Percentiles rank a stretch among this genome's conserved stretches.
Evolutionary conservation across 2,888 invertebrate species (phyloP).

Genomic region (Laspeyria flexula): DNA sequence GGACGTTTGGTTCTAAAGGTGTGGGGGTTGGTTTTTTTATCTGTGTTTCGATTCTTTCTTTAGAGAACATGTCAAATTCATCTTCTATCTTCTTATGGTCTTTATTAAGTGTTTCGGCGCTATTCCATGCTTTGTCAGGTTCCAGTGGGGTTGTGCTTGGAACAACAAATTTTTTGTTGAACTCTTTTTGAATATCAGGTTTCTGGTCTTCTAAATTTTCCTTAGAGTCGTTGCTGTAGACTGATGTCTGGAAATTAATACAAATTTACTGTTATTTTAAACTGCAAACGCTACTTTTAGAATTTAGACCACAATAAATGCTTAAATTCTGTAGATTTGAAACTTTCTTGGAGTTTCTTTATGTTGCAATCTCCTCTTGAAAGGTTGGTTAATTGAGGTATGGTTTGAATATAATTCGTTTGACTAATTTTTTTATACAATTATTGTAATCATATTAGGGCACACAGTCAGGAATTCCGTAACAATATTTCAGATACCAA

Average conservation of each 20-base stretch:
- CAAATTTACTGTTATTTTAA: background rate
- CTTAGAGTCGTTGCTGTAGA: conserved; percentile 68
- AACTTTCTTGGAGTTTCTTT: too few relatives aligned
- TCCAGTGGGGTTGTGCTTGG: conserved; percentile 73
- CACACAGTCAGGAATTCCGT: too few relatives aligned
- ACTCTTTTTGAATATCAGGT: conserved; percentile 46
- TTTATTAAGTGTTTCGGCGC: conserved; percentile 59
- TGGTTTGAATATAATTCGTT: too few relatives aligned
- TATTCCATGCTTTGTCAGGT: conserved; percentile 71
- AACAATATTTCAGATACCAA: too few relatives aligned
- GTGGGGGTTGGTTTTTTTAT: conserved; percentile 54
- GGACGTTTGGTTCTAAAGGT: conserved; percentile 63
- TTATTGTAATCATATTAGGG: too few relatives aligned
- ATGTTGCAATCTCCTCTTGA: too few relatives aligned
- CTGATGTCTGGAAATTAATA: conserved; percentile 67
- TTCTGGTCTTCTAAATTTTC: conserved; percentile 62
- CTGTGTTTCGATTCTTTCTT: conserved; percentile 72
- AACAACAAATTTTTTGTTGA: conserved; percentile 43
- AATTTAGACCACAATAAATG: too few relatives aligned
- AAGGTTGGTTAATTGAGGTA: too few relatives aligned
- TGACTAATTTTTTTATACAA: too few relatives aligned
- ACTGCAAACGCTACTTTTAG: background rate
- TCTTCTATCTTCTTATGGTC: conserved; percentile 68
- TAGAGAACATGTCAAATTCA: conserved; percentile 79
- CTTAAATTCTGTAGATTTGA: too few relatives aligned